Evolutionary conservation across 2,797 vertebrate species (phyloP).

Genomic region (Graptemys geographica): DNA sequence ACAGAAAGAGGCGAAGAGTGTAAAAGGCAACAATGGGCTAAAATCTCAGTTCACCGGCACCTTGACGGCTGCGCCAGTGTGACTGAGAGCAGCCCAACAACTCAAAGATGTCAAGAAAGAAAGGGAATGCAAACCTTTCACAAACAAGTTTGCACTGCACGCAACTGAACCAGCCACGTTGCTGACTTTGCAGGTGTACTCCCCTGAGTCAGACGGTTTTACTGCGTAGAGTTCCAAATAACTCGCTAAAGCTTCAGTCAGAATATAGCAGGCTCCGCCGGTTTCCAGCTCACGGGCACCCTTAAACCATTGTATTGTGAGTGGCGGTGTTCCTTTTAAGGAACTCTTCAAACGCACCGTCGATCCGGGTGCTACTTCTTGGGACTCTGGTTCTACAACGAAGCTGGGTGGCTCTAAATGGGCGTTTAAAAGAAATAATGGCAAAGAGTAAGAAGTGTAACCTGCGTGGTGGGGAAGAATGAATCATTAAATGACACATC

Average conservation of each 20-base stretch:
- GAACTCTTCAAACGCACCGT: slow-evolving; percentile 88
- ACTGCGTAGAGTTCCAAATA: slow-evolving; percentile 93
- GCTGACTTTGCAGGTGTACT: slow-evolving; percentile 93
- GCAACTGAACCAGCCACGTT: slow-evolving; percentile 93
- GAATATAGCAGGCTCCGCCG: slow-evolving; percentile 92
- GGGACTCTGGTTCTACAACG: slow-evolving; percentile 87
- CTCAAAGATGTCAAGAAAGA: slow-evolving; percentile 55
- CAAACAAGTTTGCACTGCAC: slow-evolving; percentile 90
- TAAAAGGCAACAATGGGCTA: background rate
- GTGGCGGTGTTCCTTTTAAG: slow-evolving; percentile 92
- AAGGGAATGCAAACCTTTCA: slow-evolving; percentile 91
- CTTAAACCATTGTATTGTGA: slow-evolving; percentile 93
- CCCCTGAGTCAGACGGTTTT: slow-evolving; percentile 90
- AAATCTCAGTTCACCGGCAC: background rate
- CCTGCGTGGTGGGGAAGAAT: background rate
- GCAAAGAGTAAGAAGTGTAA: slow-evolving; percentile 53
- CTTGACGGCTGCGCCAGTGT: background rate
- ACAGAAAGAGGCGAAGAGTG: slow-evolving; percentile 54
- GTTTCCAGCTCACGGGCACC: slow-evolving; percentile 90
- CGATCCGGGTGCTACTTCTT: slow-evolving; percentile 90
- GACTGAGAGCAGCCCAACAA: slow-evolving; percentile 9
- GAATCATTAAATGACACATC: background rate
- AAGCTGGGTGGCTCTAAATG: slow-evolving; percentile 94
- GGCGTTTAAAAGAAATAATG: slow-evolving; percentile 70
- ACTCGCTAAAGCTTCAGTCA: slow-evolving; percentile 92